These are phyloP conservation scores for Tauraco hartlaubi DNA, from an alignment of 2,797 vertebrate species.

Conservation along the genomic window DNA sequence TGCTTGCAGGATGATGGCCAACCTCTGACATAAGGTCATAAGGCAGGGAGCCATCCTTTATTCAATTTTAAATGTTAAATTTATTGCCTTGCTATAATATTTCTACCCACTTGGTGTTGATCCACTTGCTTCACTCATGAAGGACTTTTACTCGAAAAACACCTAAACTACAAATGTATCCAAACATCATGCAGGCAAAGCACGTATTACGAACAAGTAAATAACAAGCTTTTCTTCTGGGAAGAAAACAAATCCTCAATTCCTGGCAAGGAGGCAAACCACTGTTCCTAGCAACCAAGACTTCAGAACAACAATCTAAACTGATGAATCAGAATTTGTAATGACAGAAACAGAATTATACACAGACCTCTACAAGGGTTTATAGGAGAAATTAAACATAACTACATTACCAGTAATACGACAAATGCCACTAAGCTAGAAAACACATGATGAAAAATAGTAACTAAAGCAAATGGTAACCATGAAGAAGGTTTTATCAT, in stretches of 20 bases:
- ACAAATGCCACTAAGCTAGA: conserved; percentile 32
- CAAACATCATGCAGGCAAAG: neutral
- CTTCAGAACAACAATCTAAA: conserved; percentile 44
- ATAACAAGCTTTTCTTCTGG: conserved; percentile 45
- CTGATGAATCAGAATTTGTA: conserved; percentile 56
- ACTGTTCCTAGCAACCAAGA: conserved; percentile 56
- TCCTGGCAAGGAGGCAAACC: conserved; percentile 58
- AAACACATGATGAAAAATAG: conserved; percentile 20
- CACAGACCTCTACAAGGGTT: conserved; percentile 16
- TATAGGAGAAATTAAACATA: conserved; percentile 39
- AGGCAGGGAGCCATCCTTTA: neutral
- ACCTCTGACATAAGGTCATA: neutral
- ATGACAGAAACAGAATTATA: conserved; percentile 61
- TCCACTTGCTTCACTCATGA: neutral
- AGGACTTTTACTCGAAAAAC: conserved; percentile 19
- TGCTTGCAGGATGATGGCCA: neutral
- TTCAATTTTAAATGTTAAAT: neutral
- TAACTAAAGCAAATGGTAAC: conserved; percentile 29
- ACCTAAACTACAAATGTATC: neutral
- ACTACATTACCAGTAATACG: conserved; percentile 52
- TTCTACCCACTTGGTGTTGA: neutral
- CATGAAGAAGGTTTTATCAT: conserved; percentile 10
- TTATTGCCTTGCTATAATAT: neutral
- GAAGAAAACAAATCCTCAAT: conserved; percentile 46
- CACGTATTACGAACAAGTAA: neutral